phyloP scores from a whole-genome alignment of 2,888 invertebrate species.

The Pyrochroa serraticornis region DNA sequence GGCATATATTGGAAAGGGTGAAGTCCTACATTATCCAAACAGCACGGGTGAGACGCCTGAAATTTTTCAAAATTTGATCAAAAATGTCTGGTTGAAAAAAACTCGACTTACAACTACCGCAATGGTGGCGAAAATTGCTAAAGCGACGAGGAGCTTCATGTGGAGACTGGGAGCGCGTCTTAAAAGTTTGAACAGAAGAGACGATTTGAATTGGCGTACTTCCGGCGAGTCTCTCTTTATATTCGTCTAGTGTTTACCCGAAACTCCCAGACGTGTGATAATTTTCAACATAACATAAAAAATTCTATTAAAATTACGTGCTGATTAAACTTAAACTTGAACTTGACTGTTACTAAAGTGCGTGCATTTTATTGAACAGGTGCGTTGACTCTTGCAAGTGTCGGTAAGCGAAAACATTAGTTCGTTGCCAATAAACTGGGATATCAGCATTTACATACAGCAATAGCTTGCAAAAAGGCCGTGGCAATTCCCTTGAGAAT shows the following conservation, averaged over 20 bases:
- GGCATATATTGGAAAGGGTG: constrained; percentile 7
- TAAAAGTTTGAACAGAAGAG: constrained; percentile 2
- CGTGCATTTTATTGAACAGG: constrained; percentile 9
- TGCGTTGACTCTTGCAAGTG: constrained; percentile 8
- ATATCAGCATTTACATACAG: constrained; percentile 39
- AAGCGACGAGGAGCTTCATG: constrained; percentile 6
- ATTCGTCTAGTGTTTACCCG: constrained; percentile 10
- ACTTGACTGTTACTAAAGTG: constrained; percentile 8
- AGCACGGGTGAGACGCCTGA: background rate
- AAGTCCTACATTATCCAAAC: background rate
- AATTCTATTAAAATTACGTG: constrained; percentile 25
- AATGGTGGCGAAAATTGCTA: background rate
- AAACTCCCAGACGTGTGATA: constrained; percentile 17
- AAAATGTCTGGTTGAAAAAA: background rate
- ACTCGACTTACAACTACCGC: constrained; percentile 8
- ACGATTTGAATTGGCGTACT: constrained; percentile 7
- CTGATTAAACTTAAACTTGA: constrained; percentile 22
- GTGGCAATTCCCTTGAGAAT: constrained; percentile 39
- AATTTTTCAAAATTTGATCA: constrained; percentile 1
- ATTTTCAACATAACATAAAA: constrained; percentile 17
- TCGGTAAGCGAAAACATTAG: constrained; percentile 21
- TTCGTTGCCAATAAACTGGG: constrained; percentile 16
- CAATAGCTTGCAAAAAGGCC: constrained; percentile 42
- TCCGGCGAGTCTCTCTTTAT: constrained; percentile 7
- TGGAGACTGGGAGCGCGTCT: background rate